A percentile compares a stretch with the other conserved stretches of the same genome.
Evolutionary conservation across 2,888 invertebrate genomes (phyloP).

Genomic region (Microctonus hyperodae): DNA sequence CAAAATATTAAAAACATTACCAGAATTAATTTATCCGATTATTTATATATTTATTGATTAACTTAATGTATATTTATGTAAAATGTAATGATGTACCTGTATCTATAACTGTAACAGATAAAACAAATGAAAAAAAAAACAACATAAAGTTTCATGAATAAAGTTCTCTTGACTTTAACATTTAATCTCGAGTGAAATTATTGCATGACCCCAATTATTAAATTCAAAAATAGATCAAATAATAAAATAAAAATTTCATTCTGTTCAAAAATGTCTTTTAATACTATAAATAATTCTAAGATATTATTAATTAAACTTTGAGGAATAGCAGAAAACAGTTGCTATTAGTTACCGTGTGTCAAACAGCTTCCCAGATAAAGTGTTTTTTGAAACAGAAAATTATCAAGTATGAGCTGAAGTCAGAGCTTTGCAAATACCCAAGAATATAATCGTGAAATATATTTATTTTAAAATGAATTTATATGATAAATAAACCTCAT

Average conservation of each 20-base stretch:
- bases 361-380: not conserved
- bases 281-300: not conserved
- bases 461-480: not conserved
- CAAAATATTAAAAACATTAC: not conserved
- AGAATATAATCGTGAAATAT: not conserved
- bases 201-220: not conserved
- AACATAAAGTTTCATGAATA: too few relatives aligned
- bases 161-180: too few relatives aligned
- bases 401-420: not conserved
- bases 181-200: too few relatives aligned
- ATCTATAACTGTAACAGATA: not conserved
- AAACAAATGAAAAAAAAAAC: not conserved
- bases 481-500: not conserved
- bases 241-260: not conserved
- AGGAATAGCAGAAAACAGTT: not conserved
- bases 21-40: not conserved
- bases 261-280: not conserved
- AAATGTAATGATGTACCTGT: slow-evolving; percentile 8
- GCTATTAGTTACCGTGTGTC: not conserved
- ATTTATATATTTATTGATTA: slow-evolving; percentile 8
- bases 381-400: not conserved
- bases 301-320: too few relatives aligned
- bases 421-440: not conserved
- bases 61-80: not conserved
- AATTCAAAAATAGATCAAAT: too few relatives aligned